phyloP scores from a whole-genome alignment of 1,140 invertebrate genomes.

The Cydia amplana region DNA sequence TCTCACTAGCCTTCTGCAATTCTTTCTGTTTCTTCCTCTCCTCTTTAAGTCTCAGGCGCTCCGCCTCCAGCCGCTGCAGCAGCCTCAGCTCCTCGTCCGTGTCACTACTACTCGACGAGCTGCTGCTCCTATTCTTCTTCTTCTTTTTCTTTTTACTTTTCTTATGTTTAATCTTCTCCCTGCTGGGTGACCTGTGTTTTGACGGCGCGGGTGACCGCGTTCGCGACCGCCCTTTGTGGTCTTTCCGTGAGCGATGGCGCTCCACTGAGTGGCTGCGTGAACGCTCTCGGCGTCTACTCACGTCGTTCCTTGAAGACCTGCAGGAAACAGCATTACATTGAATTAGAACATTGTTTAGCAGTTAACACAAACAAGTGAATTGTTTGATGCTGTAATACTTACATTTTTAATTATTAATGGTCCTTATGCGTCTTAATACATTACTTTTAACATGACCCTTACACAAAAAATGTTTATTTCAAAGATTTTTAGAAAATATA shows the following conservation, averaged over 20 bases:
- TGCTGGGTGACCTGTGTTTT: conserved; percentile 54
- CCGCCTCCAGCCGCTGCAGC: conserved; percentile 86
- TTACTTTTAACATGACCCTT: background rate
- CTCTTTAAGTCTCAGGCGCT: conserved; percentile 83
- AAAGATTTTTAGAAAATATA: background rate
- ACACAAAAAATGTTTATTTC: background rate
- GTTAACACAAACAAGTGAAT: background rate
- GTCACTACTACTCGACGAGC: conserved; percentile 51
- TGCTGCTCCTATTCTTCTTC: conserved; percentile 49
- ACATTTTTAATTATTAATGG: background rate
- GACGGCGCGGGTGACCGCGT: conserved; percentile 45
- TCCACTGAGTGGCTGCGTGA: conserved; percentile 45
- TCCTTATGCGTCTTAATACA: background rate
- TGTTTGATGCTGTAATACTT: background rate
- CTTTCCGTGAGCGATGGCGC: conserved; percentile 33
- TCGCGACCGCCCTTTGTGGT: conserved; percentile 35
- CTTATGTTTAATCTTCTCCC: conserved; percentile 58
- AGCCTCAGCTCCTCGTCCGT: conserved; percentile 83
- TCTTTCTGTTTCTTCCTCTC: conserved; percentile 89
- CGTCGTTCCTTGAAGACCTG: conserved; percentile 50
- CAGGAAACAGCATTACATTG: background rate
- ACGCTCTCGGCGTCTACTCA: conserved; percentile 37
- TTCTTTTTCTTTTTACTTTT: conserved; percentile 69
- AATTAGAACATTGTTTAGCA: background rate
- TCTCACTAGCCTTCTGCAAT: conserved; percentile 92